Evolutionary conservation across 2,797 vertebrate species (phyloP).

Genomic region (Novumbra hubbsi): DNA sequence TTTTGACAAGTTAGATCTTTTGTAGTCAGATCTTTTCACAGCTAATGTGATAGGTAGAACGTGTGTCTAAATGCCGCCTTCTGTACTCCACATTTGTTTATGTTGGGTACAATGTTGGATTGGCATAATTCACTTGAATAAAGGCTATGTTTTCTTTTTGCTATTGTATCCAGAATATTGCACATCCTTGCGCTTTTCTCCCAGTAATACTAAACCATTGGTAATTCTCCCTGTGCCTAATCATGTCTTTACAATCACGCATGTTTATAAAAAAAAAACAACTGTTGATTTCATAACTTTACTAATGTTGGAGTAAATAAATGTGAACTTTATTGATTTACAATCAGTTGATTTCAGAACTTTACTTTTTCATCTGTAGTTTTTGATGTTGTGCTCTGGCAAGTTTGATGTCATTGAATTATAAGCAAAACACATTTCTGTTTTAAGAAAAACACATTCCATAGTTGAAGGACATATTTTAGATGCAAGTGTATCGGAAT

Average conservation of each 20-base stretch:
- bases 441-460: background rate
- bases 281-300: background rate
- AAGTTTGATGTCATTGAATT: constrained; percentile 5
- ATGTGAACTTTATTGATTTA: constrained; percentile 26
- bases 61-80: no score
- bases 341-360: background rate
- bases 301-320: constrained; percentile 1
- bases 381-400: background rate
- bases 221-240: background rate
- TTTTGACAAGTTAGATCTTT: no score
- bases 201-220: background rate
- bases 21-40: no score
- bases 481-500: background rate
- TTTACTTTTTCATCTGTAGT: background rate
- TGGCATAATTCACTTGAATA: background rate
- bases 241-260: background rate
- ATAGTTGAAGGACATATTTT: background rate
- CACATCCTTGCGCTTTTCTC: background rate
- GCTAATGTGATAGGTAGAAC: no score
- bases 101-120: background rate
- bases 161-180: background rate
- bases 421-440: background rate
- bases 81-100: background rate
- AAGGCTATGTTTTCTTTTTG: background rate
- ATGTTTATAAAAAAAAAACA: background rate